Conservation (phyloP, 1,140 invertebrate genomes). For the Drosophila paulistorum region DNA sequence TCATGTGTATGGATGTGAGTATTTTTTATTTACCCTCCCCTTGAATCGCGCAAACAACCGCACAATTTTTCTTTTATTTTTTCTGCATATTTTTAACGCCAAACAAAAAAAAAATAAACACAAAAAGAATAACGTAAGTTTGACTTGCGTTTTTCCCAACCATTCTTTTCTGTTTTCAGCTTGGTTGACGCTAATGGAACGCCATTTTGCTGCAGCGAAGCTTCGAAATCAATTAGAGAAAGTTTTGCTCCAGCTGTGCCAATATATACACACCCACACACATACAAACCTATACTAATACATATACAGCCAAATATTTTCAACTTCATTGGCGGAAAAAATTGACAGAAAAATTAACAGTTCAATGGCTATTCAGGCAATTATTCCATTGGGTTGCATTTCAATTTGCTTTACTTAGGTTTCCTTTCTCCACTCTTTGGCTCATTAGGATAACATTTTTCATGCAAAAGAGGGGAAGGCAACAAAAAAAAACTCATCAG, state of each 20-base stretch:
- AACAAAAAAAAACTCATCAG: background rate
- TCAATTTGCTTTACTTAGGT: background rate
- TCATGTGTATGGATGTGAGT: constrained; percentile 17
- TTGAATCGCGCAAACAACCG: constrained; percentile 57
- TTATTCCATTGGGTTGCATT: constrained; percentile 28
- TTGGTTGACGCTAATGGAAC: constrained; percentile 71
- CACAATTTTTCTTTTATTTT: constrained; percentile 72
- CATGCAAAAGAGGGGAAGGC: constrained; percentile 4
- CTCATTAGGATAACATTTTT: constrained; percentile 27
- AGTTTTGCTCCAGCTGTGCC: constrained; percentile 60
- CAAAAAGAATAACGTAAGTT: constrained; percentile 58
- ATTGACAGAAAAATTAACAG: constrained; percentile 67
- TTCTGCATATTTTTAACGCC: constrained; percentile 70
- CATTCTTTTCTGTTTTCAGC: constrained; percentile 37
- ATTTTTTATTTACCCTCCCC: constrained; percentile 23
- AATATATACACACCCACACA: constrained; percentile 22
- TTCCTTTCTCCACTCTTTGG: constrained; percentile 5
- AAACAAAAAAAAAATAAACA: constrained; percentile 17
- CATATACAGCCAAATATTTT: constrained; percentile 39
- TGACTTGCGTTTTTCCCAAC: constrained; percentile 33
- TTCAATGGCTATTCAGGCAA: constrained; percentile 52
- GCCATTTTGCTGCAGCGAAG: constrained; percentile 62
- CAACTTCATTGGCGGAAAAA: constrained; percentile 51
- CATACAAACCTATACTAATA: constrained; percentile 9
- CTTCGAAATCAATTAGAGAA: constrained; percentile 76